phyloP scores from a whole-genome alignment of 2,113 vertebrate genomes.

The Rhinolophus ferrumequinum region DNA sequence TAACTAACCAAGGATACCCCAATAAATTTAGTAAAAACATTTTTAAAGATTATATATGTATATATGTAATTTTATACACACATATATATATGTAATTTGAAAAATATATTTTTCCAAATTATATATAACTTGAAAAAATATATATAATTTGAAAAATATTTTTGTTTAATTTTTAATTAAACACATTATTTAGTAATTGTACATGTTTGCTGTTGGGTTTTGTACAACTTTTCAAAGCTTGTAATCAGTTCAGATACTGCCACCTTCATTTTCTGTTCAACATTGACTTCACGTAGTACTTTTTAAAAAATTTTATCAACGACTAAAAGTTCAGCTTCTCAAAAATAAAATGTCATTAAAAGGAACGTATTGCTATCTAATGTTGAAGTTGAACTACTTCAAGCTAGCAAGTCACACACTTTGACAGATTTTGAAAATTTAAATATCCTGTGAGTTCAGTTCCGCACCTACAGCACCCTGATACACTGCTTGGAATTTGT shows the following conservation, averaged over 20 bases:
- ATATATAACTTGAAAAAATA: not conserved
- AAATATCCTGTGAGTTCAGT: not conserved
- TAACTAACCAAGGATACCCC: no score
- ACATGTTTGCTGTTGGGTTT: not conserved
- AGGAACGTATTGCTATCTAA: not conserved
- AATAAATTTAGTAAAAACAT: no score
- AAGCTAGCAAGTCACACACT: not conserved
- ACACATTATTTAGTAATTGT: not conserved
- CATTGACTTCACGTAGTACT: not conserved
- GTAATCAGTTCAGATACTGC: not conserved
- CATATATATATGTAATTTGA: not conserved
- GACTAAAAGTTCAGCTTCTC: not conserved
- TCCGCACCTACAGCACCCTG: not conserved
- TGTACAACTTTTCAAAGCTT: not conserved
- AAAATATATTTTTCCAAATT: not conserved
- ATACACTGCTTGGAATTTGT: not conserved
- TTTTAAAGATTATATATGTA: not conserved
- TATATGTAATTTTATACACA: no score
- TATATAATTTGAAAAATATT: not conserved
- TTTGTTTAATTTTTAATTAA: conserved; percentile 6
- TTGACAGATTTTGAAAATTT: not conserved
- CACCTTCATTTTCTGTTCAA: not conserved
- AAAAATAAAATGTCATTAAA: conserved; percentile 27
- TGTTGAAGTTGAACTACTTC: not conserved
- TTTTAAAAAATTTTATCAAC: not conserved